phyloP scores from a whole-genome alignment of 2,797 vertebrate species.

The Sebastes itinus region DNA sequence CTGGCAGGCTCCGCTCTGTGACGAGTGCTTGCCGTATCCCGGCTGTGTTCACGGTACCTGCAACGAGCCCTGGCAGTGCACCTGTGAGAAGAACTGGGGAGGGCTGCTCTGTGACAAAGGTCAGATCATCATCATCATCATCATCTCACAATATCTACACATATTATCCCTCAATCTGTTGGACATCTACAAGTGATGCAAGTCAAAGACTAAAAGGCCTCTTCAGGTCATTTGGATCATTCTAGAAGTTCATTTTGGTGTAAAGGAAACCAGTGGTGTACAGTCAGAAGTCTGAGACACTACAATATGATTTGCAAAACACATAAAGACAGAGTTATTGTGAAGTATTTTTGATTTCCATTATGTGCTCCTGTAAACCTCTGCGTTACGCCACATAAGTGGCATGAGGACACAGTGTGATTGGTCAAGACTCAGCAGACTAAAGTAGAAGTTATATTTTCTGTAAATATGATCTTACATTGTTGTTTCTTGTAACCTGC shows the following conservation, averaged over 20 bases:
- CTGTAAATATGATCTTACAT: slow-evolving; percentile 5
- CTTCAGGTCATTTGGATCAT: not conserved
- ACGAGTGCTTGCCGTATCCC: slow-evolving; percentile 91
- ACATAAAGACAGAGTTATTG: not conserved
- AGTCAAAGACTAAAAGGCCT: not conserved
- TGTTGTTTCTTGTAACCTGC: not conserved
- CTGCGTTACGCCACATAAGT: not conserved
- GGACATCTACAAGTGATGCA: not conserved
- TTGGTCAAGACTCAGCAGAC: slow-evolving; percentile 12
- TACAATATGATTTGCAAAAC: not conserved
- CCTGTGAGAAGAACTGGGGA: slow-evolving; percentile 98
- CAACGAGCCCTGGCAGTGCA: slow-evolving; percentile 90
- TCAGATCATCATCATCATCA: slow-evolving; percentile 55
- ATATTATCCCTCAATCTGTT: not conserved
- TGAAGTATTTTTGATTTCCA: not conserved
- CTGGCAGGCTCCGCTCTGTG: slow-evolving; percentile 94
- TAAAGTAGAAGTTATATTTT: slow-evolving; percentile 14
- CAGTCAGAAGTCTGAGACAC: not conserved
- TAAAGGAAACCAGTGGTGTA: not conserved
- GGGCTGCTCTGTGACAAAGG: slow-evolving; percentile 97
- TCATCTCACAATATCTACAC: not conserved
- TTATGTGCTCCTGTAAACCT: not conserved
- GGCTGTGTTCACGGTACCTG: slow-evolving; percentile 96
- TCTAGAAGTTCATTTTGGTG: not conserved
- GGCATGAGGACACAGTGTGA: slow-evolving; percentile 18